phyloP scores from a whole-genome alignment of 2,113 vertebrate genomes.

The Zosterops lateralis region DNA sequence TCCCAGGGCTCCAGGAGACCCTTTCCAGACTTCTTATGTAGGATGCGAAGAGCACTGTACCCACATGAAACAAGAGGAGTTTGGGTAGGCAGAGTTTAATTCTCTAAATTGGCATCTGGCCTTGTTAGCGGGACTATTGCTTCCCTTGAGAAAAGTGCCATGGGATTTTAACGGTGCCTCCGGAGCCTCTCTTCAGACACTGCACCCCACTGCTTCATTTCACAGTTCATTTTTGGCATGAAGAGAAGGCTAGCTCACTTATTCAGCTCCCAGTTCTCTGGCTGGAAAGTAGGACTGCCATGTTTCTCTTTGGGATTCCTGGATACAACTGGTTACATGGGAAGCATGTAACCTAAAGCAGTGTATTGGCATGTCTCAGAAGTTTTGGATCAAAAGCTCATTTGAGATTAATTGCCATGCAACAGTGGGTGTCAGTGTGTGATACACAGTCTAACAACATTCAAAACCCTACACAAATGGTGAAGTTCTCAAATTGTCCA shows the following conservation, averaged over 20 bases:
- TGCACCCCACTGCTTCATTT: conserved; percentile 45
- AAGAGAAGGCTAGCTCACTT: not conserved
- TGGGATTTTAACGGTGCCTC: not conserved
- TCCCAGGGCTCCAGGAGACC: not conserved
- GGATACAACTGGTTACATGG: not conserved
- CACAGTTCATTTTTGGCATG: conserved; percentile 14
- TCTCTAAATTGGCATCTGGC: conserved; percentile 49
- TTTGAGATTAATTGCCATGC: not conserved
- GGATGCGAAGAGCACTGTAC: conserved; percentile 5
- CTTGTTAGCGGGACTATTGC: not conserved
- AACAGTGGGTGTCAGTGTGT: not conserved
- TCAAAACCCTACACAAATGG: not conserved
- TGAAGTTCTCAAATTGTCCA: not conserved
- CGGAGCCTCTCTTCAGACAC: not conserved
- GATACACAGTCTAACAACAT: not conserved
- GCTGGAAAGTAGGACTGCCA: not conserved
- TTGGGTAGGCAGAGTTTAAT: conserved; percentile 47
- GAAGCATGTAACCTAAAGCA: not conserved
- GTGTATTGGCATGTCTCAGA: not conserved
- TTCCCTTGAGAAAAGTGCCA: conserved; percentile 36
- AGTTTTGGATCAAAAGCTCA: conserved; percentile 5
- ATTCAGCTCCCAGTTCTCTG: not conserved
- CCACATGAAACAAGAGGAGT: conserved; percentile 22
- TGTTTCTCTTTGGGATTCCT: not conserved
- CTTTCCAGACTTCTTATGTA: conserved; percentile 20